These are phyloP conservation scores for Cladopsammia gracilis DNA, from an alignment of 64 coral and sea anemone genomes.

Conservation along the genomic window DNA sequence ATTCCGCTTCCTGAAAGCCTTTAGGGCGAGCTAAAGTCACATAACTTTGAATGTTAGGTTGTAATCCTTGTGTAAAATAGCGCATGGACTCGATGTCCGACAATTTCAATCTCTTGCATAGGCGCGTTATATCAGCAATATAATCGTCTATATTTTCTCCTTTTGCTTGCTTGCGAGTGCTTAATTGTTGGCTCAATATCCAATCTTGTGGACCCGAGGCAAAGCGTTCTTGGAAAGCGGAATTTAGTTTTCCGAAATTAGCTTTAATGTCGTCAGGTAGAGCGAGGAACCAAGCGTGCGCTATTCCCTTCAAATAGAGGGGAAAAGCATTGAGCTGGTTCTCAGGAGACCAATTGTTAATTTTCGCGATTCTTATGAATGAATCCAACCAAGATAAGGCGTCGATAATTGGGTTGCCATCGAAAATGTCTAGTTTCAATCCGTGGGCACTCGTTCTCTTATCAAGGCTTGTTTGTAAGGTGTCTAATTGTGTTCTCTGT, in stretches of 20 bases:
- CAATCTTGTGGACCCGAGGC: neutral
- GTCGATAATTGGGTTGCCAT: no score
- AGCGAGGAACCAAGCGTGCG: neutral
- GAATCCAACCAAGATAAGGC: no score
- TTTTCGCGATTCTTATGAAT: no score
- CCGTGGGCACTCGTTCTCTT: no score
- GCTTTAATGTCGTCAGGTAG: neutral
- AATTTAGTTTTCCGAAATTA: neutral
- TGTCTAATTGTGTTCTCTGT: no score
- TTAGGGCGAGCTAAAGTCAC: conserved; percentile 11
- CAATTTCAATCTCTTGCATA: neutral
- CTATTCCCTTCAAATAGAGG: neutral
- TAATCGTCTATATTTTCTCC: neutral
- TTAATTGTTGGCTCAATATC: neutral
- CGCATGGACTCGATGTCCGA: neutral
- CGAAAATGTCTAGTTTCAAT: no score
- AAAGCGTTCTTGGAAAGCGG: neutral
- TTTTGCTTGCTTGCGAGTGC: neutral
- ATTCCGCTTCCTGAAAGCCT: conserved; percentile 11
- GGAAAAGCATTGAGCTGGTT: no score
- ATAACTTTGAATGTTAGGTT: neutral
- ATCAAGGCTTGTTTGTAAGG: no score
- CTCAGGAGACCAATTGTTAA: no score
- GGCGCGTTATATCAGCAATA: neutral
- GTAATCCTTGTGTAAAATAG: conserved; percentile 19